phyloP scores from a whole-genome alignment of 1,140 invertebrate genomes.

The Zaprionus camerounensis region DNA sequence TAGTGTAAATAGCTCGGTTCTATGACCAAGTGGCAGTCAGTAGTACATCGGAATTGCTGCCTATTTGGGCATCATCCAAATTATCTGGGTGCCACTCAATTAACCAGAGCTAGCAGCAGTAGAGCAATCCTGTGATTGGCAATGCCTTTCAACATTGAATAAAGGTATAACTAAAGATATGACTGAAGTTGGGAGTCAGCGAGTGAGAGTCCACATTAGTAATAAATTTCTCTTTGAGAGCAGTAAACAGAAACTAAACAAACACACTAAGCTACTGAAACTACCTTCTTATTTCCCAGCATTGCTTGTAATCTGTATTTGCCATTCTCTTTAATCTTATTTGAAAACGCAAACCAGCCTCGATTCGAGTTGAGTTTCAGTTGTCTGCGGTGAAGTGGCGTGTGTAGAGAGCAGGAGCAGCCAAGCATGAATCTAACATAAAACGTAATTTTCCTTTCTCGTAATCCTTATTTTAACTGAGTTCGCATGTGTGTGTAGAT shows the following conservation, averaged over 20 bases:
- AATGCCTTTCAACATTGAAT: background rate
- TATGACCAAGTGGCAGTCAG: constrained; percentile 28
- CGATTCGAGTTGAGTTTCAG: constrained; percentile 28
- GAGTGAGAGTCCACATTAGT: background rate
- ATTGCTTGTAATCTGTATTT: background rate
- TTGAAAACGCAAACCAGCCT: constrained; percentile 17
- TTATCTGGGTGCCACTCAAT: constrained; percentile 43
- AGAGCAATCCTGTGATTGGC: background rate
- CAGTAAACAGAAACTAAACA: background rate
- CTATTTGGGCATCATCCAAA: constrained; percentile 38
- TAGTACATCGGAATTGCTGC: constrained; percentile 38
- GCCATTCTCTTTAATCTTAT: constrained; percentile 36
- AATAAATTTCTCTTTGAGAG: background rate
- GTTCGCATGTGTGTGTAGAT: constrained; percentile 17
- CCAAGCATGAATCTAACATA: constrained; percentile 64
- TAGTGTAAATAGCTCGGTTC: constrained; percentile 39
- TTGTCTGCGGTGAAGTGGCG: constrained; percentile 30
- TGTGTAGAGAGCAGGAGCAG: constrained; percentile 40
- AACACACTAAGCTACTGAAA: background rate
- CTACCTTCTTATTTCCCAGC: background rate
- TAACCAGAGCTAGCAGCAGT: constrained; percentile 18
- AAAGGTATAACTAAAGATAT: background rate
- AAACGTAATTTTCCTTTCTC: constrained; percentile 74
- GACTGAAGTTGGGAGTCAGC: background rate
- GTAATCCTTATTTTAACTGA: constrained; percentile 64